Conservation (phyloP, 2,797 vertebrate species). For the Microctenopoma stevenorrisi region DNA sequence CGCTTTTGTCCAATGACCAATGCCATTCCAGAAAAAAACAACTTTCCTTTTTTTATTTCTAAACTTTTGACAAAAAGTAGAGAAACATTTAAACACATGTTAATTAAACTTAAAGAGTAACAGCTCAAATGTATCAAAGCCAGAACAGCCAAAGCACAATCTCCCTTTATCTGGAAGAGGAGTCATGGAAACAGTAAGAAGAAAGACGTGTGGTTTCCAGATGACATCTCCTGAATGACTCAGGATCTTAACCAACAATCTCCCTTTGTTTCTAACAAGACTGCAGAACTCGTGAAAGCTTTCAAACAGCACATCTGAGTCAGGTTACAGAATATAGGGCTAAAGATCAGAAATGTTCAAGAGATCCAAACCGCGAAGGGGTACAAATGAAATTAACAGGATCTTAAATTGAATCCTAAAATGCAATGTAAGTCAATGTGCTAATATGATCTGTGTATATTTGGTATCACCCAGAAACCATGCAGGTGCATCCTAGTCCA, state of each 20-base stretch:
- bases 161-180: not conserved
- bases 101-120: no score
- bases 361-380: not conserved
- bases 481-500: constrained; percentile 1
- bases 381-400: not conserved
- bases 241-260: not conserved
- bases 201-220: no score
- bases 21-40: no score
- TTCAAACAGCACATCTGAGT: not conserved
- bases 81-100: no score
- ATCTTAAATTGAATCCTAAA: not conserved
- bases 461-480: constrained; percentile 3
- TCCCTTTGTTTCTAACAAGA: not conserved
- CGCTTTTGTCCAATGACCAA: no score
- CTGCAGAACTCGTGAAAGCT: not conserved
- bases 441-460: not conserved
- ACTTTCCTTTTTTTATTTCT: no score
- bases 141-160: not conserved
- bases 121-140: not conserved
- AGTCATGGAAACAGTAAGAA: no score
- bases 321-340: not conserved
- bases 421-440: not conserved
- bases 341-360: not conserved
- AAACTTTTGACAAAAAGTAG: no score
- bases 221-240: no score